Conservation (phyloP, 2,888 invertebrate genomes). For the Physocephala rufipes region DNA sequence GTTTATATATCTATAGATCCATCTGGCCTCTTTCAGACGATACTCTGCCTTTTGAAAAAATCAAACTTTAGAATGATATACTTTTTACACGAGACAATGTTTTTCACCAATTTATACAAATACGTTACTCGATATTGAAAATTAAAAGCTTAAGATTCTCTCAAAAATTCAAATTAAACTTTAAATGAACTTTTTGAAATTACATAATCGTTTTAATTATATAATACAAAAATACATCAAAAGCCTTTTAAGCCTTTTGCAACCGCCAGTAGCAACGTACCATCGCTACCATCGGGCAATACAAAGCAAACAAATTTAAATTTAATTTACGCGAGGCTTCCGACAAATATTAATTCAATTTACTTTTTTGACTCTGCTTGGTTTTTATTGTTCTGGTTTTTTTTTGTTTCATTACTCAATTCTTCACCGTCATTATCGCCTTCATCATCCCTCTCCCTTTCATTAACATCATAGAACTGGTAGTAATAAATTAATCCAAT, state of each 20-base stretch:
- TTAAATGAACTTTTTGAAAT: no score
- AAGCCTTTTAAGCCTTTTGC: not conserved
- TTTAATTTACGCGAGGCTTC: slow-evolving; percentile 23
- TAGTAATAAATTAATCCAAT: slow-evolving; percentile 31
- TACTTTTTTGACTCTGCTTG: not conserved
- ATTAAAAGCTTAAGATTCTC: no score
- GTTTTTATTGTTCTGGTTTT: no score
- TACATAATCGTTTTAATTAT: not conserved
- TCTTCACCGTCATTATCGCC: not conserved
- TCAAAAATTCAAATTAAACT: no score
- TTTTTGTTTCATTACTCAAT: not conserved
- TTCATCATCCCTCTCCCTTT: not conserved
- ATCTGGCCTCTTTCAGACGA: no score
- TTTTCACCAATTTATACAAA: not conserved
- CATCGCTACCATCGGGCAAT: not conserved
- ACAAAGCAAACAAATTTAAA: slow-evolving; percentile 12
- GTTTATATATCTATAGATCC: no score
- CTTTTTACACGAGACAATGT: not conserved
- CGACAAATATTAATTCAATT: slow-evolving; percentile 30
- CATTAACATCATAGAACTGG: not conserved
- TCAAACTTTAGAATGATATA: not conserved
- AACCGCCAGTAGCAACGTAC: not conserved
- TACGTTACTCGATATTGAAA: no score
- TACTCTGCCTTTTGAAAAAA: not conserved
- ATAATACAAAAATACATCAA: no score